Percentiles rank a stretch among this genome's conserved stretches.
Evolutionary conservation across 2,113 vertebrate genomes (phyloP).

Genomic region (Columbina picui): DNA sequence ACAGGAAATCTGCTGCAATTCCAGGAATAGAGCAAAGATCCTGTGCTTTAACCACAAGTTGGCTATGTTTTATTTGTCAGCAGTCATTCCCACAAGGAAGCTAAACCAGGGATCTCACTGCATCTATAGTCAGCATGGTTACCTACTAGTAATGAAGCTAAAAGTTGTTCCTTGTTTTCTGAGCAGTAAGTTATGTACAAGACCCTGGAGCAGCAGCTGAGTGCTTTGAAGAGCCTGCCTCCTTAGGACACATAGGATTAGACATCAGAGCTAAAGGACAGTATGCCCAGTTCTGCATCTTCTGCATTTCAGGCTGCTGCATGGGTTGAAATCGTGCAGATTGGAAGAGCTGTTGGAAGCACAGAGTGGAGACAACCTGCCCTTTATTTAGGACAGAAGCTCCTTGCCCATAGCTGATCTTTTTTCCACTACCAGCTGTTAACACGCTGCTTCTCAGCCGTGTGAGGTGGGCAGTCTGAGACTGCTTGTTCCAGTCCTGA

Average conservation of each 20-base stretch:
- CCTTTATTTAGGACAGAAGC: background rate
- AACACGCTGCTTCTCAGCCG: background rate
- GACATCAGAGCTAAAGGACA: background rate
- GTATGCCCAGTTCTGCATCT: background rate
- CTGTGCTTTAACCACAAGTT: background rate
- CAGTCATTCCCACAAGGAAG: slow-evolving; percentile 16
- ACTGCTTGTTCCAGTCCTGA: background rate
- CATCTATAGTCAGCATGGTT: background rate
- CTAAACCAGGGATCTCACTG: background rate
- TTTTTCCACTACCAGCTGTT: background rate
- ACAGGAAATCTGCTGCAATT: slow-evolving; percentile 53
- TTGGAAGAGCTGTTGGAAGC: background rate
- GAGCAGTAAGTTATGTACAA: background rate
- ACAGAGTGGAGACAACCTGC: background rate
- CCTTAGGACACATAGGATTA: background rate
- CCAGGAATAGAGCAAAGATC: slow-evolving; percentile 48
- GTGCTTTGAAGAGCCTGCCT: background rate
- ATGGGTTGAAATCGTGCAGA: background rate
- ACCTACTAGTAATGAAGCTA: background rate
- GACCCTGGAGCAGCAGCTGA: background rate
- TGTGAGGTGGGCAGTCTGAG: background rate
- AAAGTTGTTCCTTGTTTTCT: background rate
- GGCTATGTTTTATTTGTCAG: background rate
- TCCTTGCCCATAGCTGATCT: background rate
- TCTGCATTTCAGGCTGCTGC: background rate